Evolutionary conservation across 2,888 invertebrate genomes (phyloP).

Genomic region (Drosophila helvetica): DNA sequence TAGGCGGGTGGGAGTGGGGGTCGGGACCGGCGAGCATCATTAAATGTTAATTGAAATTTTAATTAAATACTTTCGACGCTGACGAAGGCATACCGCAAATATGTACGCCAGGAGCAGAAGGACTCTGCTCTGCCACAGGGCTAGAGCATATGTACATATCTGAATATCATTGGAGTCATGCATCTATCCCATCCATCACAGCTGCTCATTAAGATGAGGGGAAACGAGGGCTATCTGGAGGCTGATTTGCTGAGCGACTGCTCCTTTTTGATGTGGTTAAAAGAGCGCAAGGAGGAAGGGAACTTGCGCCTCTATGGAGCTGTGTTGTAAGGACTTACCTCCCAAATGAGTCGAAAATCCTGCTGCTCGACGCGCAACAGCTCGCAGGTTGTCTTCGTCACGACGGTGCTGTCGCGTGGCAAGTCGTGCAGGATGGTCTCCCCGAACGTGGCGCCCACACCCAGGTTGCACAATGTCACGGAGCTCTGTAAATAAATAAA

Average conservation of each 20-base stretch:
- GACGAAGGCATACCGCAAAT: slow-evolving; percentile 65
- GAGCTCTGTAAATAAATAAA: slow-evolving; percentile 85
- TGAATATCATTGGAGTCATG: slow-evolving; percentile 32
- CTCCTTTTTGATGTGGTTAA: not conserved
- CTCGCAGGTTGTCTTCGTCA: slow-evolving; percentile 90
- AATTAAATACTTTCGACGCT: slow-evolving; percentile 74
- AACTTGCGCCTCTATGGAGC: no score
- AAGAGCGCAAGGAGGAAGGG: no score
- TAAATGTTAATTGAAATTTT: slow-evolving; percentile 77
- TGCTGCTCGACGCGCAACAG: slow-evolving; percentile 90
- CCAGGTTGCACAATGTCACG: slow-evolving; percentile 88
- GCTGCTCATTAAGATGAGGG: slow-evolving; percentile 48
- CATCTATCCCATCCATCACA: slow-evolving; percentile 31
- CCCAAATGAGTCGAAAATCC: slow-evolving; percentile 91
- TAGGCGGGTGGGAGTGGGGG: not conserved
- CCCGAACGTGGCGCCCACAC: slow-evolving; percentile 90
- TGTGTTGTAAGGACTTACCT: slow-evolving; percentile 85
- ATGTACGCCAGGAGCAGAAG: slow-evolving; percentile 23
- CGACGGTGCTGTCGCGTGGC: slow-evolving; percentile 89
- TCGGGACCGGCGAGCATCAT: slow-evolving; percentile 48
- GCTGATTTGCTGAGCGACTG: slow-evolving; percentile 7
- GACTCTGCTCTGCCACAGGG: not conserved
- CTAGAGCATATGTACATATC: not conserved
- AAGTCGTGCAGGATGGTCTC: slow-evolving; percentile 90
- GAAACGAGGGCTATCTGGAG: not conserved